phyloP scores from a whole-genome alignment of 2,888 invertebrate genomes.

The Acanthosepion pharaonis region DNA sequence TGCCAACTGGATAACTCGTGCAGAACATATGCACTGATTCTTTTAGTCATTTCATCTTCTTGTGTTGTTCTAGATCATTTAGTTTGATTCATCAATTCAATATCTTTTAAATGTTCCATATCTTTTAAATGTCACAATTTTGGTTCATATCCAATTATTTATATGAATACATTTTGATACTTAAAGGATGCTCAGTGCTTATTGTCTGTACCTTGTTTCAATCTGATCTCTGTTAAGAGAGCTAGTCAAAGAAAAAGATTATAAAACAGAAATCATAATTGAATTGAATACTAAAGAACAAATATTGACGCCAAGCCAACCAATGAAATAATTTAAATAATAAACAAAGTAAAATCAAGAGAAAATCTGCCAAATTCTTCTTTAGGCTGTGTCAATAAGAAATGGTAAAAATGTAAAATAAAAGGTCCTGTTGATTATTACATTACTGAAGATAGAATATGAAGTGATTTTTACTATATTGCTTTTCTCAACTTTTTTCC shows the following conservation, averaged over 20 bases:
- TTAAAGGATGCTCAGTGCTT: not conserved
- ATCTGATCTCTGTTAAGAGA: not conserved
- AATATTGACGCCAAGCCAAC: not conserved
- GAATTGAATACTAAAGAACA: not conserved
- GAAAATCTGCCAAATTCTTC: not conserved
- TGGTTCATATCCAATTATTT: not conserved
- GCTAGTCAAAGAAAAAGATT: not conserved
- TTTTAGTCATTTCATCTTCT: not conserved
- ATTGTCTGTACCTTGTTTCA: not conserved
- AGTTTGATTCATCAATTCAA: too few relatives aligned
- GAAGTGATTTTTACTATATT: not conserved
- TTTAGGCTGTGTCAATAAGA: not conserved
- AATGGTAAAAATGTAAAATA: not conserved
- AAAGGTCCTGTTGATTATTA: not conserved
- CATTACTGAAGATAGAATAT: slow-evolving; percentile 7
- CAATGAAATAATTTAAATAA: too few relatives aligned
- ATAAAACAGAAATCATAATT: not conserved
- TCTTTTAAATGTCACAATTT: not conserved
- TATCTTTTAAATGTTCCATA: too few relatives aligned
- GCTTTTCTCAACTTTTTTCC: not conserved
- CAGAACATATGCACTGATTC: not conserved
- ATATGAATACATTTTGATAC: not conserved
- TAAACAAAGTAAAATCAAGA: not conserved
- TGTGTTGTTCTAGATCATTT: too few relatives aligned
- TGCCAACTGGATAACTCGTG: not conserved